Percentiles rank a stretch among this genome's conserved stretches.
These are phyloP conservation scores for Emydocephalus ijimae DNA, from an alignment of 2,113 vertebrate genomes.

Conservation along the genomic window DNA sequence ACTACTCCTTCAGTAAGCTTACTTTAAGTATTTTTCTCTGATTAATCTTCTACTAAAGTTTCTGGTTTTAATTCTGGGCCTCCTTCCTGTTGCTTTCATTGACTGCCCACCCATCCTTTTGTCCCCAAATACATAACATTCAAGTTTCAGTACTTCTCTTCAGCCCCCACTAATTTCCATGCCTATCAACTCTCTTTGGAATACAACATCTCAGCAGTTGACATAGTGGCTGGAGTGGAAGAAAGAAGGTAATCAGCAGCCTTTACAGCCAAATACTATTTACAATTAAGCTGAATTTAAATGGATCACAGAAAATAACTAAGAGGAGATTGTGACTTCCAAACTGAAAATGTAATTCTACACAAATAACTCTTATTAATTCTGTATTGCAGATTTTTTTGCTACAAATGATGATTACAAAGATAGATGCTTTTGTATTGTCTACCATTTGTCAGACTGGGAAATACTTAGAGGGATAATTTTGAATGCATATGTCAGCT, in stretches of 20 bases:
- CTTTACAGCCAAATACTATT: neutral
- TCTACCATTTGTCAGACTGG: neutral
- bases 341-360: neutral
- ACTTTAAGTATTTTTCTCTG: neutral
- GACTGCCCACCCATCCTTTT: neutral
- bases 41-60: neutral
- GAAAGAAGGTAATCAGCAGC: neutral
- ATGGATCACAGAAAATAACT: neutral
- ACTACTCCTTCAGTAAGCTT: neutral
- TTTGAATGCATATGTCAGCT: neutral
- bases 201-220: neutral
- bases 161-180: neutral
- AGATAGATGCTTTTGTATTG: neutral
- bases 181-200: neutral
- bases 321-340: neutral
- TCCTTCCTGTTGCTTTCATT: neutral
- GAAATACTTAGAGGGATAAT: neutral
- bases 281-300: neutral
- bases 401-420: neutral
- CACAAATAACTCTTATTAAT: neutral
- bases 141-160: slow-evolving; percentile 3
- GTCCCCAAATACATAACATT: slow-evolving; percentile 1
- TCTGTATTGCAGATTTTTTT: neutral
- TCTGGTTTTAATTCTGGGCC: neutral
- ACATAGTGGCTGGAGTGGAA: neutral